Percentiles rank a stretch among this genome's conserved stretches.
Conservation (phyloP, 2,888 invertebrate genomes). For the Pseudeuparius sepicola region DNA sequence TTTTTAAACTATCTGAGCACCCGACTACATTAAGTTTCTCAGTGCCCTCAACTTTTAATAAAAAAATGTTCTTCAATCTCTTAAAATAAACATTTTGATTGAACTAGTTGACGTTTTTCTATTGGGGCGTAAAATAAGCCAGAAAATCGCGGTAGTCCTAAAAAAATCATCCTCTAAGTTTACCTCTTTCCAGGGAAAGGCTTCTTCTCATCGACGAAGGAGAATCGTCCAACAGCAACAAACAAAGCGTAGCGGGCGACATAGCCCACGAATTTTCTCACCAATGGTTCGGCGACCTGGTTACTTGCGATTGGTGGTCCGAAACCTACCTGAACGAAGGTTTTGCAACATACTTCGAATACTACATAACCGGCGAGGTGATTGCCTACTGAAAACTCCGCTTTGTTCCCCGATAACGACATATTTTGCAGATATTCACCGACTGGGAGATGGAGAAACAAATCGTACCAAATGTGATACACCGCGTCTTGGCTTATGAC, state of each 20-base stretch:
- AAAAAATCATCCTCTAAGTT: neutral
- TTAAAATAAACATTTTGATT: too few relatives aligned
- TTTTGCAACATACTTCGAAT: conserved; percentile 66
- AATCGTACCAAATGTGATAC: too few relatives aligned
- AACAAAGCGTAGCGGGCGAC: conserved; percentile 53
- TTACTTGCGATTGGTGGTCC: conserved; percentile 68
- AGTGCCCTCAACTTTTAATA: too few relatives aligned
- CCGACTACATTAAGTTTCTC: too few relatives aligned
- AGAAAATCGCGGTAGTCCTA: too few relatives aligned
- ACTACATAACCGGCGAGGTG: conserved; percentile 40
- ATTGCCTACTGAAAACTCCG: too few relatives aligned
- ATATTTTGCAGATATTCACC: conserved; percentile 15
- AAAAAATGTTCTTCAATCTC: too few relatives aligned
- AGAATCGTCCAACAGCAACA: conserved; percentile 22
- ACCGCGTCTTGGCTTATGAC: conserved; percentile 13
- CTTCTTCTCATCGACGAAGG: conserved; percentile 42
- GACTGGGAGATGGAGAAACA: conserved; percentile 21
- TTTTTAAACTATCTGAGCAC: too few relatives aligned
- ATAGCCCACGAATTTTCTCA: conserved; percentile 71
- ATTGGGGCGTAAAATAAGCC: too few relatives aligned
- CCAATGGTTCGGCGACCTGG: conserved; percentile 73
- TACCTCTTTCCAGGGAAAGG: conserved; percentile 43
- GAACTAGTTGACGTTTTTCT: too few relatives aligned
- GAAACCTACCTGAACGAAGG: conserved; percentile 66
- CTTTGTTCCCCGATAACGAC: too few relatives aligned